Base-by-base conservation (phyloP, 92 coral and sea anemone species). In the Pocillopora meandrina region DNA sequence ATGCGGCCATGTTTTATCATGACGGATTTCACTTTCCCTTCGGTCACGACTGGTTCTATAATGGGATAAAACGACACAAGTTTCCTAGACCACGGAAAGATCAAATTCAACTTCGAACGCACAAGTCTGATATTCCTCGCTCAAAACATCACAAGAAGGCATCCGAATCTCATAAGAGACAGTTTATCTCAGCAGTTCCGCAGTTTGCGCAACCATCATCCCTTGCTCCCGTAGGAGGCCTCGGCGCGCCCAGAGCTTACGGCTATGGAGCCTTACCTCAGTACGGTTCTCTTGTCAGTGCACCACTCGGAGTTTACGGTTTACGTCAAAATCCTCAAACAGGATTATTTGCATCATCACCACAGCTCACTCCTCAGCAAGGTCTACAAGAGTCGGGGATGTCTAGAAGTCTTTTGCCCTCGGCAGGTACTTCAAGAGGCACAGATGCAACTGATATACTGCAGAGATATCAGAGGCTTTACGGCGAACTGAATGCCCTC, bases 101-200 rank as follows among this genome's bases (percentile, higher is more conserved):
- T 42, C 65, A 84, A 73, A 23, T 23, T 10, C 79, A 79, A 9
- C 72, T 23, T 56, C 82, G 98, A 70, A 85, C 82, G 55, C 93
- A 92, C 76, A 94, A 92, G 82, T 92, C 95, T 18, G 89, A 86
- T 17, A 94, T 94, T 42, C 98, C 95, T 2, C 89, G 86, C 42
- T 65, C 87, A 61, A 64, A 73, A 4, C 19, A 86, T 15, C 82
- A 75, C 82, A 74, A 83, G 66, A 90, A 61, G 52, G 77, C 64
- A 17, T 66, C 58, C 17, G 69, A 75, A 18, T 62, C 90, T 2
- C 85, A 68, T 42, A 94, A 94, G 62, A 88, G 98, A 59, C 98
- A 94, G 82, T 88, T 90, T 62, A 94, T 94, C 60, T 90, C 88
- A 16, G 92, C 92, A 17, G 61, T 76, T 47, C 95, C 98, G 6